Conservation (phyloP, 2,113 vertebrate species). For the Callorhinus ursinus region DNA sequence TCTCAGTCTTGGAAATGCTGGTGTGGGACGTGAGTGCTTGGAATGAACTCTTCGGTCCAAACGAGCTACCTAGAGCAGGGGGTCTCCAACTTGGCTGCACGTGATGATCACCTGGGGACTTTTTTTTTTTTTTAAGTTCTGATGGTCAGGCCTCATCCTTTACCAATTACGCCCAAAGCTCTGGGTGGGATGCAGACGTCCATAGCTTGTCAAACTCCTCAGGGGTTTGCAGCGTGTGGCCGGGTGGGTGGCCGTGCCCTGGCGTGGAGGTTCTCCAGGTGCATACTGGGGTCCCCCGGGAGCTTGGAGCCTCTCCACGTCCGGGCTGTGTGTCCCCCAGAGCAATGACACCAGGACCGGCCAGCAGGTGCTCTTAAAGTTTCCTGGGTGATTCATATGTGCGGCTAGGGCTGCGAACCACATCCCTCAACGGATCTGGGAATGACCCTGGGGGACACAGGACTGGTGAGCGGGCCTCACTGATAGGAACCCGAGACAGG, state of each 20-base stretch:
- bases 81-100: neutral
- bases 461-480: fast-evolving
- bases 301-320: neutral
- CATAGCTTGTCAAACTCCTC: neutral
- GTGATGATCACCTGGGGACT: neutral
- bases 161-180: neutral
- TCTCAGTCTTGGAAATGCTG: neutral
- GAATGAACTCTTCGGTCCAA: neutral
- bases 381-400: neutral
- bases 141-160: neutral
- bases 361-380: neutral
- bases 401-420: neutral
- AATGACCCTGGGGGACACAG: neutral
- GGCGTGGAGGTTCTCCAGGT: neutral
- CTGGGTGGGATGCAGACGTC: neutral
- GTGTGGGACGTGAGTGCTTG: neutral
- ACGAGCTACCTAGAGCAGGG: fast-evolving
- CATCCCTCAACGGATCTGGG: neutral
- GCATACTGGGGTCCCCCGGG: neutral
- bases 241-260: neutral
- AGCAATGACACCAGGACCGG: neutral
- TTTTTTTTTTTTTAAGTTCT: neutral
- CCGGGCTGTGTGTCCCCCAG: neutral
- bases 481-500: too few species aligned
- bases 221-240: neutral